A percentile compares a stretch with the other conserved stretches of the same genome.
phyloP scores from a whole-genome alignment of 2,797 vertebrate species.

The Naso thynnoides region DNA sequence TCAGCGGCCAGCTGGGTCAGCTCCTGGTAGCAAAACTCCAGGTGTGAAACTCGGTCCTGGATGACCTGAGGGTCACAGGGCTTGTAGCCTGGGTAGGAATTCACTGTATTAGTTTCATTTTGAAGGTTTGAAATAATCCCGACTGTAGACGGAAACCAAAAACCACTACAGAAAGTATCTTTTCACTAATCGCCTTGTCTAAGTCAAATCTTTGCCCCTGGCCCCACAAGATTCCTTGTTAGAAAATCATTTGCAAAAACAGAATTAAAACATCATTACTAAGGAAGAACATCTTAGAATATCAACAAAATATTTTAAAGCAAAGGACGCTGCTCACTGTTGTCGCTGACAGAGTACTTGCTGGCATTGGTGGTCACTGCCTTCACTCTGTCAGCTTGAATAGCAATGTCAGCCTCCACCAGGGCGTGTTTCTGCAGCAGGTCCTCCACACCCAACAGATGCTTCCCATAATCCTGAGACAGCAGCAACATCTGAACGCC shows the following conservation, averaged over 20 bases:
- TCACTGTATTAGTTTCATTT: not conserved
- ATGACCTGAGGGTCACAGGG: slow-evolving; percentile 95
- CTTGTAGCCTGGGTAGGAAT: slow-evolving; percentile 87
- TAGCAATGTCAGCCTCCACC: slow-evolving; percentile 94
- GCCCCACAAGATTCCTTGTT: not conserved
- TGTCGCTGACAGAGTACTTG: slow-evolving; percentile 87
- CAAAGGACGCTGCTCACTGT: slow-evolving; percentile 81
- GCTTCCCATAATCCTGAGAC: slow-evolving; percentile 96
- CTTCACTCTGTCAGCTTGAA: slow-evolving; percentile 94
- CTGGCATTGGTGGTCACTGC: slow-evolving; percentile 91
- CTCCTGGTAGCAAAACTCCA: slow-evolving; percentile 96
- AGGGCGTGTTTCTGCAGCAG: slow-evolving; percentile 94
- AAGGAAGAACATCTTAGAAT: not conserved
- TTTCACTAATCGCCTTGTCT: not conserved
- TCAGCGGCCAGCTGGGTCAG: slow-evolving; percentile 91
- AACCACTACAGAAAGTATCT: not conserved
- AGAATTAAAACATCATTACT: not conserved
- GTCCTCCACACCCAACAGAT: slow-evolving; percentile 94
- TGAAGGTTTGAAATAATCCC: not conserved
- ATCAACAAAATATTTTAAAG: not conserved
- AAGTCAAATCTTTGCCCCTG: not conserved
- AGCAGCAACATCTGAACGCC: slow-evolving; percentile 89
- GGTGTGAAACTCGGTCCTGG: slow-evolving; percentile 91
- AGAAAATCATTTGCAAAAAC: not conserved
- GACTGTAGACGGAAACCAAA: not conserved